Percentiles rank a stretch among this genome's conserved stretches.
These are phyloP conservation scores for Ceratothoa steindachneri DNA, from an alignment of 2,888 invertebrate genomes.

Conservation along the genomic window DNA sequence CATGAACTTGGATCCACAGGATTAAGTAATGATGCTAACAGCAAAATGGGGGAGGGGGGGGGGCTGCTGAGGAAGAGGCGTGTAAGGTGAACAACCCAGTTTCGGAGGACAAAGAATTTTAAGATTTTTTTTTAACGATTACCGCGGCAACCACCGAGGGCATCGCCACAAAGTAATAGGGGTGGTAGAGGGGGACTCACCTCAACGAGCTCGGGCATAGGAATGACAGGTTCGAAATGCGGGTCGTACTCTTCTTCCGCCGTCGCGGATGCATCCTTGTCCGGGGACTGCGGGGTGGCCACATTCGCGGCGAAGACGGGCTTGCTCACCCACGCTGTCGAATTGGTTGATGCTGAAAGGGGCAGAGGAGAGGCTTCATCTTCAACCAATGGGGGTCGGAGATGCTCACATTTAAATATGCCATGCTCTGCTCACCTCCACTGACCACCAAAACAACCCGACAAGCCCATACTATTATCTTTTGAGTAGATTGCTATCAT, in stretches of 20 bases:
- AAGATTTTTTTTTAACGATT: too few species aligned
- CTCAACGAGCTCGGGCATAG: slow-evolving; percentile 53
- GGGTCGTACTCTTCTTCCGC: slow-evolving; percentile 51
- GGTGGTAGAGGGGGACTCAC: slow-evolving; percentile 52
- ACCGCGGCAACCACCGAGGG: too few species aligned
- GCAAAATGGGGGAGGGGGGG: neutral
- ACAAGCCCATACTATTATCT: neutral
- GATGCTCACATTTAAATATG: neutral
- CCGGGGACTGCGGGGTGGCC: slow-evolving; percentile 9
- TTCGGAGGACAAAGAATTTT: too few species aligned
- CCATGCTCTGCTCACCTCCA: neutral
- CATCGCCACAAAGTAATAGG: too few species aligned
- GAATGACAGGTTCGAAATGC: slow-evolving; percentile 54
- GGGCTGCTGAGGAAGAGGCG: neutral
- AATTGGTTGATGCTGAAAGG: too few species aligned
- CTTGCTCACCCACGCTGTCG: slow-evolving; percentile 18
- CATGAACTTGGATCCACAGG: too few species aligned
- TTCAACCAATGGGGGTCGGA: too few species aligned
- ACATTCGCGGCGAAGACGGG: slow-evolving; percentile 11
- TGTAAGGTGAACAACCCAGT: neutral
- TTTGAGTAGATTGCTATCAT: neutral
- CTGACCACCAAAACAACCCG: neutral
- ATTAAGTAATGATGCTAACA: too few species aligned
- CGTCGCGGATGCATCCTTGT: slow-evolving; percentile 27
- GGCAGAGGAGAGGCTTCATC: too few species aligned